These are phyloP conservation scores for Perithous albicinctus DNA, from an alignment of 2,888 invertebrate genomes.

Conservation along the genomic window DNA sequence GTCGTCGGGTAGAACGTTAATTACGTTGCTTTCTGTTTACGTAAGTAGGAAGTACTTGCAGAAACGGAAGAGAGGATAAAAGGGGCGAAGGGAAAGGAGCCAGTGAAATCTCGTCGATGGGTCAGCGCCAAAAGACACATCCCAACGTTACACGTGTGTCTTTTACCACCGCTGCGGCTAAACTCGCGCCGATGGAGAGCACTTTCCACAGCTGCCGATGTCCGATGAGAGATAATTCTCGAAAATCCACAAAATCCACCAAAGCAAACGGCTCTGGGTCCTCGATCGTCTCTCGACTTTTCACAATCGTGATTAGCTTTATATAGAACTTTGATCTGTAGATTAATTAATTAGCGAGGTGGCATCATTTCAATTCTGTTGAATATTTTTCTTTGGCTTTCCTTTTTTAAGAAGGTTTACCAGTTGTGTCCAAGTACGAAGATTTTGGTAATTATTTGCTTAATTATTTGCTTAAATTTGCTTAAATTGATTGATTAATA, in stretches of 20 bases:
- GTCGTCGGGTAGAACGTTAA: conserved; percentile 56
- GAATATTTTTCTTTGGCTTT: no score
- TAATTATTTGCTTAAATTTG: no score
- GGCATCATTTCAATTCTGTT: no score
- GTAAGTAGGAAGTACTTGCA: conserved; percentile 58
- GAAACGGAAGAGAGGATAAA: conserved; percentile 28
- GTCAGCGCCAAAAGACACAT: conserved; percentile 63
- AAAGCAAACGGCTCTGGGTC: not conserved
- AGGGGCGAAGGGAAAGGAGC: conserved; percentile 8
- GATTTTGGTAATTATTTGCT: no score
- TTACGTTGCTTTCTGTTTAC: conserved; percentile 62
- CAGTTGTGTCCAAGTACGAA: no score
- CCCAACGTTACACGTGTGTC: conserved; percentile 39
- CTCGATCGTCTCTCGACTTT: not conserved
- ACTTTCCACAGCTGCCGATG: conserved; percentile 1
- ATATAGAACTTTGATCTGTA: not conserved
- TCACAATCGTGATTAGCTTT: not conserved
- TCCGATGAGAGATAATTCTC: not conserved
- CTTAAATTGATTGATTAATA: no score
- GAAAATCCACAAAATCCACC: not conserved
- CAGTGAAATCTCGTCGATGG: conserved; percentile 45
- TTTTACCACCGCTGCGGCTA: not conserved
- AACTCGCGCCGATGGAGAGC: not conserved
- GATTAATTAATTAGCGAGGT: no score
- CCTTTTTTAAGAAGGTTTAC: no score